These are phyloP conservation scores for Volucella inanis DNA, from an alignment of 2,888 invertebrate species.

Conservation along the genomic window DNA sequence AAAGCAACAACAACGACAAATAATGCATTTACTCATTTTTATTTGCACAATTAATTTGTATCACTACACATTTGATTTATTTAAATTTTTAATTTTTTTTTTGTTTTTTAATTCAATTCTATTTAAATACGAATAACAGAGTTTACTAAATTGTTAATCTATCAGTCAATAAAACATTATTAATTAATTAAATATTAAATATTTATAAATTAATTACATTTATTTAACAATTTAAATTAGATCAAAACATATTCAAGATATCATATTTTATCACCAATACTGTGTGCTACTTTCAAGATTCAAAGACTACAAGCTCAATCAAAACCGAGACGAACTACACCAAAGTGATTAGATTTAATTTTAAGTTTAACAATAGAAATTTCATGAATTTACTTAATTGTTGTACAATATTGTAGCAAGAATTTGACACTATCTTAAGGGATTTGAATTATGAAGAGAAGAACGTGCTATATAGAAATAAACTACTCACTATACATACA, in stretches of 20 bases:
- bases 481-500: slow-evolving; percentile 42
- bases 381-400: neutral
- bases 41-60: slow-evolving; percentile 70
- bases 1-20: slow-evolving; percentile 25
- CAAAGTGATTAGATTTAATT: slow-evolving; percentile 18
- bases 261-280: slow-evolving; percentile 65
- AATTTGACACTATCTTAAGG: slow-evolving; percentile 22
- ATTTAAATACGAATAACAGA: slow-evolving; percentile 74
- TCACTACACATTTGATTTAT: slow-evolving; percentile 57
- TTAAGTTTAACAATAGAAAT: slow-evolving; percentile 21
- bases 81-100: slow-evolving; percentile 67
- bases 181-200: slow-evolving; percentile 67
- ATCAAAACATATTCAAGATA: slow-evolving; percentile 39
- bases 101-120: slow-evolving; percentile 75
- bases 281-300: slow-evolving; percentile 62
- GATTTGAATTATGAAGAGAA: neutral
- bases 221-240: slow-evolving; percentile 76
- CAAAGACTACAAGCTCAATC: slow-evolving; percentile 26
- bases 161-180: slow-evolving; percentile 80
- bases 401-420: slow-evolving; percentile 21
- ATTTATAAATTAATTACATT: slow-evolving; percentile 72
- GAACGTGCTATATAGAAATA: slow-evolving; percentile 11
- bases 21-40: slow-evolving; percentile 74
- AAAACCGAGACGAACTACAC: slow-evolving; percentile 13
- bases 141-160: slow-evolving; percentile 79